A percentile compares a stretch with the other conserved stretches of the same genome.
These are phyloP conservation scores for Tillus elongatus DNA, from an alignment of 2,888 invertebrate genomes.

Conservation along the genomic window DNA sequence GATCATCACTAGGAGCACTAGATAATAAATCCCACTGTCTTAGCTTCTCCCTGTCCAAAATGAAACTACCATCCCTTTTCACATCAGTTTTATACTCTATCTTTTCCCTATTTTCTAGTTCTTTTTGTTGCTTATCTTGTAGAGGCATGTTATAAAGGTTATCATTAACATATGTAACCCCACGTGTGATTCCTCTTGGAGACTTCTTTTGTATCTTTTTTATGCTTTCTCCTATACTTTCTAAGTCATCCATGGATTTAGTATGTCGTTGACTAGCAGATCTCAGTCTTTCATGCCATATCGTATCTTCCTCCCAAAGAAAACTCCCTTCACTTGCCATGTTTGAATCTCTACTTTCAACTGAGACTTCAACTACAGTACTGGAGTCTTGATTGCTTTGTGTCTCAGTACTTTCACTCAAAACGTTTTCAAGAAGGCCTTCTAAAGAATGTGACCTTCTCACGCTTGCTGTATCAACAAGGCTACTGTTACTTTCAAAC, in stretches of 20 bases:
- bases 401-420: slow-evolving; percentile 29
- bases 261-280: slow-evolving; percentile 74
- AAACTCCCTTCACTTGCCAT: slow-evolving; percentile 52
- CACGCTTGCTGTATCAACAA: slow-evolving; percentile 29
- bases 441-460: slow-evolving; percentile 51
- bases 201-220: slow-evolving; percentile 31
- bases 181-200: slow-evolving; percentile 48
- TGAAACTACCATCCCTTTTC: slow-evolving; percentile 36
- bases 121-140: slow-evolving; percentile 33
- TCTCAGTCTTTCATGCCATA: slow-evolving; percentile 73
- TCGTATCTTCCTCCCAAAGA: slow-evolving; percentile 73
- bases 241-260: slow-evolving; percentile 73
- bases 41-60: slow-evolving; percentile 73
- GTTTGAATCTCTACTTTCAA: slow-evolving; percentile 16
- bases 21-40: slow-evolving; percentile 86
- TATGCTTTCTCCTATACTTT: slow-evolving; percentile 42
- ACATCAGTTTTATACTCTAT: slow-evolving; percentile 39
- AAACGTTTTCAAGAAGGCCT: slow-evolving; percentile 48
- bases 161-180: slow-evolving; percentile 72
- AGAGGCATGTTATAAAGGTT: slow-evolving; percentile 49
- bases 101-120: slow-evolving; percentile 42
- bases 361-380: slow-evolving; percentile 15
- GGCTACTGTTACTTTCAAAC: slow-evolving; percentile 22
- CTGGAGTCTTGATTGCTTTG: slow-evolving; percentile 4
- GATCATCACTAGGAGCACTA: slow-evolving; percentile 49